Evolutionary conservation across 2,113 vertebrate species (phyloP), one percentile per base, ranked within the genome.

Genomic region (Orthonyx spaldingii): DNA sequence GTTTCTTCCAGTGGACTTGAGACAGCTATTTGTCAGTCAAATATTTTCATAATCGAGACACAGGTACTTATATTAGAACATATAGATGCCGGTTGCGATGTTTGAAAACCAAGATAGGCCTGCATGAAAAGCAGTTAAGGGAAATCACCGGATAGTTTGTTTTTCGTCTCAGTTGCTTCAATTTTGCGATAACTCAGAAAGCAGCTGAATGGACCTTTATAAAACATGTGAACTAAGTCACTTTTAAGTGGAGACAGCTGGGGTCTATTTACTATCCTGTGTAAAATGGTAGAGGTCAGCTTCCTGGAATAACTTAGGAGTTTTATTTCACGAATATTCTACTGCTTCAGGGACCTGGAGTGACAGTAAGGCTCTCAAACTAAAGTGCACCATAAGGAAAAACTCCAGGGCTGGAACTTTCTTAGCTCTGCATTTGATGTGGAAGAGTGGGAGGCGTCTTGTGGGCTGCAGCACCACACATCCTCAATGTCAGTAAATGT

Each of bases 171-270:
- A 61, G 59, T 80, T 18, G 32, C 56, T 84, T 92, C 39, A 77
- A 13, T 79, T 90, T 90, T 77, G 42, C 1, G 24, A 59, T 93
- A 86, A 66, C 71, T 91, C 42, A 59, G 65, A 83, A 85, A 6
- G 59, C 16, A 3, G 35, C 63, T 94, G 90, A 95, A 93, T 91
- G 75, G 91, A 85, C 78, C 70, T 93, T 93, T 91, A 83, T 80
- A 77, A 96, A 90, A 81, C 49, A 55, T 50, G 60, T 24, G 60
- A 95, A 92, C 94, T 92, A 90, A 93, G 93, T 91, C 87, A 66
- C 59, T 94, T 91, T 30, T 96, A 90, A 96, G 91, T 96, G 93
- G 90, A 97, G 95, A 93, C 90, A 97, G 90, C 83, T 96, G 95
- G 76, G 76, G 55, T 93, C 94, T 95, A 80, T 93, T 96, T 90